Conservation (phyloP, 2,113 vertebrate genomes). For the Gallinago jamesoni region DNA sequence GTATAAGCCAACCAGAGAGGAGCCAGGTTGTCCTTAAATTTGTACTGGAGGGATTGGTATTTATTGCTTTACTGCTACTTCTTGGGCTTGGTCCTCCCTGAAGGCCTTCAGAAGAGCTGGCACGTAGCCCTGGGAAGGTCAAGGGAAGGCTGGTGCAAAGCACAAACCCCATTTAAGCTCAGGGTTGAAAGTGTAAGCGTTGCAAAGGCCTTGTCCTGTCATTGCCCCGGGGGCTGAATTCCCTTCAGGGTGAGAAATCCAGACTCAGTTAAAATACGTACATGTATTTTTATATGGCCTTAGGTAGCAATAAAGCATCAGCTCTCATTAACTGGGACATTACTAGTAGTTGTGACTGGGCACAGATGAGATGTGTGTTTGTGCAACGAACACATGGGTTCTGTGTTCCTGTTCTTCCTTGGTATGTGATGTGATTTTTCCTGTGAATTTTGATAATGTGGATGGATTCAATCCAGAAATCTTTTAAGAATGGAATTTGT, state of each 20-base stretch:
- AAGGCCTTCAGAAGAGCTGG: not conserved
- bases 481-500: not conserved
- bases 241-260: not conserved
- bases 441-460: not conserved
- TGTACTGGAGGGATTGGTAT: not conserved
- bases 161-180: not conserved
- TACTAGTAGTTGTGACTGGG: not conserved
- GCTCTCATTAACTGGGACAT: not conserved
- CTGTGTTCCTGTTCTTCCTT: not conserved
- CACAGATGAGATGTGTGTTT: not conserved
- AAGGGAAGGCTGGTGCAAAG: not conserved
- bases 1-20: not conserved
- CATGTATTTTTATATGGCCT: not conserved
- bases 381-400: accelerated
- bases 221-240: not conserved
- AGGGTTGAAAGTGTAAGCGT: accelerated
- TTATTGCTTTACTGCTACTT: not conserved
- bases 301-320: not conserved
- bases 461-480: not conserved
- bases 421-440: not conserved
- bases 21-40: not conserved
- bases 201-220: not conserved
- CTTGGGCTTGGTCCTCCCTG: not conserved
- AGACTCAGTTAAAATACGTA: not conserved
- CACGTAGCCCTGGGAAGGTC: not conserved